Base-by-base conservation (phyloP, 1,140 invertebrate species). In the Drosophila aff. region DNA sequence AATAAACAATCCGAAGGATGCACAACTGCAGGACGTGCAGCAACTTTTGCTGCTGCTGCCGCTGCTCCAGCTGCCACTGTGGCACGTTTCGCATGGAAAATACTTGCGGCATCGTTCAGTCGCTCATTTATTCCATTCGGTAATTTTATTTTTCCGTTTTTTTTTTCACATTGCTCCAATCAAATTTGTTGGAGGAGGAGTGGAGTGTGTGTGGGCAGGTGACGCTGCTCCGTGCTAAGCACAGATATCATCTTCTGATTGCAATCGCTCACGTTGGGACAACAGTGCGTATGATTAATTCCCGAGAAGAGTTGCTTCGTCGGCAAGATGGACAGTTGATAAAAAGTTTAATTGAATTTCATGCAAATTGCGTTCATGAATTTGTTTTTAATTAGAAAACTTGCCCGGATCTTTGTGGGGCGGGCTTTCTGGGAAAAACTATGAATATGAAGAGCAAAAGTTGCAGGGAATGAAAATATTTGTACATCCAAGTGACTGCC, bases 291-390 rank as follows among this genome's bases (percentile, higher is more conserved):
- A 87, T 89, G 77, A 83, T 90, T 89, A 81, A 90, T 81, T 63
- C 4, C 16, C 6, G 40, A 40, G 36, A 26, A 46, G 26, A n/a
- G 21, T n/a, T 13, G 10, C 31, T 21, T 59, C 23, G 18, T 46
- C 65, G 31, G 21, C 21, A 36, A 47, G 50, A 58, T 62, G 33
- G 44, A 33, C 43, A 43, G 36, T 46, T 60, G 82, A 85, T 86
- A 85, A 89, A 83, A 89, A 89, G 68, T 89, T 89, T 76, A 89
- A 89, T 90, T 89, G 84, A 87, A 84, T 90, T 89, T 55, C 84
- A 89, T 83, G 84, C 68, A 89, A 87, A 83, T 89, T 77, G 76
- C 53, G 63, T 77, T 79, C 63, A 68, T 86, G 82, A 81, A 85
- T 86, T 85, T 79, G 69, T 65, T 81, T 87, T 87, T 89, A 89